Evolutionary conservation across 2,888 invertebrate genomes (phyloP).

Genomic region (Sepiola atlantica): DNA sequence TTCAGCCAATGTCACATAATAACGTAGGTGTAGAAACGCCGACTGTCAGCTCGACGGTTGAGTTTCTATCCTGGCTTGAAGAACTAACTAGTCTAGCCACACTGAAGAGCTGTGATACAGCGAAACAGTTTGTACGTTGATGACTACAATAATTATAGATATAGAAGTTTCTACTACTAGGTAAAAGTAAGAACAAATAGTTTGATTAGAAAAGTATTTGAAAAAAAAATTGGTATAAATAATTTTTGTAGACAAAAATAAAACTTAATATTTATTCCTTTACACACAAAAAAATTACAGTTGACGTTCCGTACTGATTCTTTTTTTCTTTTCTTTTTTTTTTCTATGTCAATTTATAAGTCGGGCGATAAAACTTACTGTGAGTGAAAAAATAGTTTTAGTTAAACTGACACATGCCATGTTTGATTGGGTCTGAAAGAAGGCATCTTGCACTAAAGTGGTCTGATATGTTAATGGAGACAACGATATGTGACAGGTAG

Average conservation of each 20-base stretch:
- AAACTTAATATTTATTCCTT: background rate
- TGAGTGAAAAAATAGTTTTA: background rate
- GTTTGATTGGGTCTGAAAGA: background rate
- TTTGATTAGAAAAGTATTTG: background rate
- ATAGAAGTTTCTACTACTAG: background rate
- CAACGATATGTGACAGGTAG: background rate
- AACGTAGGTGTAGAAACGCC: no score
- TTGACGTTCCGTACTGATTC: background rate
- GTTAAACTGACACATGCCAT: slow-evolving; percentile 20
- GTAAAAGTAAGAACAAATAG: background rate
- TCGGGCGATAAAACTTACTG: background rate
- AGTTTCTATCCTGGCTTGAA: no score
- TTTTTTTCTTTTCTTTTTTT: background rate
- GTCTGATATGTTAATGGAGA: slow-evolving; percentile 20
- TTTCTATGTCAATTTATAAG: slow-evolving; percentile 11
- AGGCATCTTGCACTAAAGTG: background rate
- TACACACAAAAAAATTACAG: background rate
- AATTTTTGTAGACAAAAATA: background rate
- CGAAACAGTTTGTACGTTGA: no score
- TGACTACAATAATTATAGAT: background rate
- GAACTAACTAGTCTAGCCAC: no score
- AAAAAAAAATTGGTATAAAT: slow-evolving; percentile 15
- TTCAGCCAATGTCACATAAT: no score
- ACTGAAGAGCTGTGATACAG: no score
- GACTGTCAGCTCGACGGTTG: no score